phyloP scores from a whole-genome alignment of 1,140 invertebrate genomes.

The Drosophila parabipectinata region DNA sequence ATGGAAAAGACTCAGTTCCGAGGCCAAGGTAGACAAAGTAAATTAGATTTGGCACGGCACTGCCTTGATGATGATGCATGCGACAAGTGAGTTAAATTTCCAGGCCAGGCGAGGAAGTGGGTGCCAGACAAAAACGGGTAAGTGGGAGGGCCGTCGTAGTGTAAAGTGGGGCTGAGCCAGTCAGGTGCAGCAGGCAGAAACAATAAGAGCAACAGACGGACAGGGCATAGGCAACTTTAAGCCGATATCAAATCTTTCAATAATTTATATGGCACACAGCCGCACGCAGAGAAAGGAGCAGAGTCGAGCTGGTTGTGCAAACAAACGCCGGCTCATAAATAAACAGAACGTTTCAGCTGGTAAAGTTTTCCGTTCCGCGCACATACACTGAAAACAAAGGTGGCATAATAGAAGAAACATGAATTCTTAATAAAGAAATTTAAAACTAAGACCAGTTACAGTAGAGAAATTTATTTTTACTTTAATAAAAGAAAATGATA shows the following conservation, averaged over 20 bases:
- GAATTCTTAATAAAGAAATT: neutral
- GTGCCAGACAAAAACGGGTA: too few species aligned
- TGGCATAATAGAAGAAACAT: too few species aligned
- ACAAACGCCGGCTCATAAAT: constrained; percentile 62
- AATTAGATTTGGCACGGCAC: constrained; percentile 67
- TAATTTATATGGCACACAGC: constrained; percentile 71
- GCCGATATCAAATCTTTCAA: constrained; percentile 79
- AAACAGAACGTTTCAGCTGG: constrained; percentile 55
- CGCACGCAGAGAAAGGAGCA: constrained; percentile 23
- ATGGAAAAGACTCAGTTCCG: neutral
- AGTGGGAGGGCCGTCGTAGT: neutral
- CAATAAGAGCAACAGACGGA: constrained; percentile 46
- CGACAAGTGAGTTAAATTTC: constrained; percentile 72
- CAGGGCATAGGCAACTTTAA: constrained; percentile 60
- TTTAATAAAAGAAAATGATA: too few species aligned
- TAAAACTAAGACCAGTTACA: too few species aligned
- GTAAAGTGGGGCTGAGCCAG: neutral
- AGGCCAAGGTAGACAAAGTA: constrained; percentile 23
- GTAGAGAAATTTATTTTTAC: too few species aligned
- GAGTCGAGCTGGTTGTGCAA: constrained; percentile 24
- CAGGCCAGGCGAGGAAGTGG: neutral
- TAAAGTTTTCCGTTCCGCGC: constrained; percentile 59
- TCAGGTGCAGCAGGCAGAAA: constrained; percentile 28
- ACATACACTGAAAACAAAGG: constrained; percentile 22
- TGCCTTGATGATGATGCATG: constrained; percentile 69